These are phyloP conservation scores for Opisthocomus hoazin DNA, from an alignment of 2,113 vertebrate genomes.

Conservation along the genomic window DNA sequence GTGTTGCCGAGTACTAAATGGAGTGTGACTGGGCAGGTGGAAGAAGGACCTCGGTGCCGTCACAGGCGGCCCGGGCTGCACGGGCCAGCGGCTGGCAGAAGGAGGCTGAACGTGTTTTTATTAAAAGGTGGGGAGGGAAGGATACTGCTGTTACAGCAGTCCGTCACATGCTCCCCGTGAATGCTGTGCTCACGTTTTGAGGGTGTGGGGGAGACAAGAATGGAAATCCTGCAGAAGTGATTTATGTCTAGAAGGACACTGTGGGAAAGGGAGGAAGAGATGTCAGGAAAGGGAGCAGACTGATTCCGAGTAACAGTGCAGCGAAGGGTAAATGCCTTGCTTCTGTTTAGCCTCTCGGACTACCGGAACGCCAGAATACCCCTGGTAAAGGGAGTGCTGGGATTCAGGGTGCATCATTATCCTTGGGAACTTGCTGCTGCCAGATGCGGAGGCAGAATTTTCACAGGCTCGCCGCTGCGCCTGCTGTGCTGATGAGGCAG, in stretches of 20 bases:
- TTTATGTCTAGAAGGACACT: not conserved
- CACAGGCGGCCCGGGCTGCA: not conserved
- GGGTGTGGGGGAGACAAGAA: not conserved
- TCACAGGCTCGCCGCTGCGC: not conserved
- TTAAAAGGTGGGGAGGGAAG: not conserved
- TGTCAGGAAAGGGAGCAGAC: not conserved
- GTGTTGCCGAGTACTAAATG: not conserved
- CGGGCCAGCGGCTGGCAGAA: not conserved
- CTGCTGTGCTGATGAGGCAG: not conserved
- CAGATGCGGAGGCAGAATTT: not conserved
- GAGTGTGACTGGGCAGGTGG: not conserved
- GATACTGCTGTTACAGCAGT: not conserved
- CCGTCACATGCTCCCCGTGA: rapidly evolving
- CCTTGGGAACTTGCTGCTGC: not conserved
- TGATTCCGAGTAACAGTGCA: not conserved
- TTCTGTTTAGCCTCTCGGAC: not conserved
- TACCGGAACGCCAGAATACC: not conserved
- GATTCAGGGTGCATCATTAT: not conserved
- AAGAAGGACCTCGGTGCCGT: not conserved
- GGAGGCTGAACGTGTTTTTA: not conserved
- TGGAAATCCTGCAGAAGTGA: not conserved
- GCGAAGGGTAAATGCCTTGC: not conserved
- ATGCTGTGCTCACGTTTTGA: not conserved
- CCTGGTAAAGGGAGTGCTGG: not conserved
- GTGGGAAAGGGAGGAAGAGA: not conserved